A percentile compares a stretch with the other conserved stretches of the same genome.
Conservation (phyloP, 1,140 invertebrate species). For the Drosophila lacertosa region DNA sequence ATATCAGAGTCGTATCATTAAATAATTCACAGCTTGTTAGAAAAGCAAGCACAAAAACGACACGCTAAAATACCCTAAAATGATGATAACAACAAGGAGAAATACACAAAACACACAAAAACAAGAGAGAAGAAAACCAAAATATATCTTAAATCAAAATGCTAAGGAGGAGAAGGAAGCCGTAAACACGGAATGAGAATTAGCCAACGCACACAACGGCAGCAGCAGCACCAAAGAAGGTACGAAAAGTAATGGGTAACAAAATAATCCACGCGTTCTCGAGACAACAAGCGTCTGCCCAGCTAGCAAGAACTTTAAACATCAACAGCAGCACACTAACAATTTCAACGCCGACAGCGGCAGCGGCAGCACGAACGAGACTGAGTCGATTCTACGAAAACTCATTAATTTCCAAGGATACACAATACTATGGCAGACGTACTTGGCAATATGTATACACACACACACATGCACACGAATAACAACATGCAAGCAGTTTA, state of each 20-base stretch:
- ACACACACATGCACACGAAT: slow-evolving; percentile 1
- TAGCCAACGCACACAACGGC: slow-evolving; percentile 13
- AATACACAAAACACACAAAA: slow-evolving; percentile 5
- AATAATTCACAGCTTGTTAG: slow-evolving; percentile 55
- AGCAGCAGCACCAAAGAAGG: slow-evolving; percentile 25
- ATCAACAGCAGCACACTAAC: slow-evolving; percentile 20
- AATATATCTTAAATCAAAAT: slow-evolving; percentile 42
- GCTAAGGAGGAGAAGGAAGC: slow-evolving; percentile 17
- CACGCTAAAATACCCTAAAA: slow-evolving; percentile 15
- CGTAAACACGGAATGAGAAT: slow-evolving; percentile 26
- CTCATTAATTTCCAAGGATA: slow-evolving; percentile 73
- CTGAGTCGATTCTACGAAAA: slow-evolving; percentile 60
- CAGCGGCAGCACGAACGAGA: slow-evolving; percentile 26
- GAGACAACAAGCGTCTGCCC: slow-evolving; percentile 31
- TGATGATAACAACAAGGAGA: slow-evolving; percentile 20
- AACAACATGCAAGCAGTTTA: slow-evolving; percentile 8
- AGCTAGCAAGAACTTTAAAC: slow-evolving; percentile 27
- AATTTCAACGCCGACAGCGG: slow-evolving; percentile 6
- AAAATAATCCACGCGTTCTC: slow-evolving; percentile 37
- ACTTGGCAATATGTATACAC: slow-evolving; percentile 12
- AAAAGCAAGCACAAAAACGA: slow-evolving; percentile 33
- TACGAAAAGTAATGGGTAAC: slow-evolving; percentile 38
- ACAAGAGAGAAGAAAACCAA: slow-evolving; percentile 4
- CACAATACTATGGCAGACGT: slow-evolving; percentile 29
- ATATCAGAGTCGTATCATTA: slow-evolving; percentile 40